Percentiles rank a stretch among this genome's conserved stretches.
phyloP scores from a whole-genome alignment of 2,888 invertebrate genomes.

The Orthosia gracilis region DNA sequence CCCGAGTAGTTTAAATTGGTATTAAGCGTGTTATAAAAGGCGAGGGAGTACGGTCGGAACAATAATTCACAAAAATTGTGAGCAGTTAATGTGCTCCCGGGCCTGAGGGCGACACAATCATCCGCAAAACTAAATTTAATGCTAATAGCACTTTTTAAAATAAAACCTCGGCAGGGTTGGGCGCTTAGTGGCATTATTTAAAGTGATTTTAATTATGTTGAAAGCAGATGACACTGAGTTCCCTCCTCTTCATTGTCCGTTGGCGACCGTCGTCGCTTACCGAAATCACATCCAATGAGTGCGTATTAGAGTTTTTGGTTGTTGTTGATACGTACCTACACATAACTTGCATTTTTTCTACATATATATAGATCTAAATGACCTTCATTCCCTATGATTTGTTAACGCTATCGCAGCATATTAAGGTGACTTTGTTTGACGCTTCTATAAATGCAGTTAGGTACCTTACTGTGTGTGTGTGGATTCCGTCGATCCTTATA shows the following conservation, averaged over 20 bases:
- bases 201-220: slow-evolving; percentile 91
- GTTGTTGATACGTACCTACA: slow-evolving; percentile 9
- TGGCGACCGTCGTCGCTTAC: slow-evolving; percentile 66
- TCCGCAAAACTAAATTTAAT: slow-evolving; percentile 91
- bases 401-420: neutral
- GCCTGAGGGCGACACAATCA: slow-evolving; percentile 90
- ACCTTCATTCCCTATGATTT: neutral
- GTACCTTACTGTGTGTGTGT: neutral
- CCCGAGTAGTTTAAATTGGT: slow-evolving; percentile 83
- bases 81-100: slow-evolving; percentile 85
- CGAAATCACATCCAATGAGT: slow-evolving; percentile 71
- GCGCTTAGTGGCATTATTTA: slow-evolving; percentile 90
- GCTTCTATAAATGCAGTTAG: neutral
- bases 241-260: slow-evolving; percentile 90
- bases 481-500: neutral
- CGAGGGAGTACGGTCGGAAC: slow-evolving; percentile 83
- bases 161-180: slow-evolving; percentile 87
- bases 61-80: slow-evolving; percentile 90
- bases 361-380: neutral
- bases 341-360: neutral
- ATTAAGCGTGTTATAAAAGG: slow-evolving; percentile 86
- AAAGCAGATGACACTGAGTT: slow-evolving; percentile 89
- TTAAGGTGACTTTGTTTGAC: neutral
- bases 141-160: slow-evolving; percentile 91
- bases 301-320: slow-evolving; percentile 74